Percentiles rank a stretch among this genome's conserved stretches.
phyloP scores from a whole-genome alignment of 2,113 vertebrate genomes.

The Siphamia tubifer region DNA sequence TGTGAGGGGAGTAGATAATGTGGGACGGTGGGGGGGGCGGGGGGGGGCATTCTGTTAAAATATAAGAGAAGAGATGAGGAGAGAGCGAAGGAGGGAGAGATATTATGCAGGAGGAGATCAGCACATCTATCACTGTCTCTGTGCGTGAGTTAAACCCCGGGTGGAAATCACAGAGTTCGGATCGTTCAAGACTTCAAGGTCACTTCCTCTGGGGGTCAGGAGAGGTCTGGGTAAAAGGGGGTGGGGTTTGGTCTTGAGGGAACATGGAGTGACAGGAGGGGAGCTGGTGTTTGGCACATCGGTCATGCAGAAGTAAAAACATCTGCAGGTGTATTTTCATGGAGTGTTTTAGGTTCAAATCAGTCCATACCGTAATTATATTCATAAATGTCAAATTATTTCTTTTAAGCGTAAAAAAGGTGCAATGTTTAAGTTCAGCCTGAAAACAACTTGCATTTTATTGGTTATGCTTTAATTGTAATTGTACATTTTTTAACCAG shows the following conservation, averaged over 20 bases:
- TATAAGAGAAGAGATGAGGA: neutral
- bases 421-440: too few species aligned
- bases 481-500: too few species aligned
- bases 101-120: slow-evolving; percentile 45
- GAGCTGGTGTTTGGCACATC: neutral
- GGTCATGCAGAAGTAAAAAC: neutral
- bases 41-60: slow-evolving; percentile 4
- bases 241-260: neutral
- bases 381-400: too few species aligned
- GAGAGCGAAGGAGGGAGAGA: neutral
- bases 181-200: slow-evolving; percentile 62
- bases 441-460: too few species aligned
- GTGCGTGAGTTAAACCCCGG: slow-evolving; percentile 45
- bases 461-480: too few species aligned
- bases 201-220: neutral
- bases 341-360: too few species aligned
- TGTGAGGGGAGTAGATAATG: too few species aligned
- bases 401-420: too few species aligned
- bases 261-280: neutral
- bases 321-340: neutral
- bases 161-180: slow-evolving; percentile 44
- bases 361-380: too few species aligned
- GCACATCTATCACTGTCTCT: slow-evolving; percentile 68
- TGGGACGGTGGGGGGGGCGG: too few species aligned
- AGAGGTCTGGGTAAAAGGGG: neutral